Base-by-base conservation (phyloP, 2,888 invertebrate genomes). In the Pemphredon lugubris region DNA sequence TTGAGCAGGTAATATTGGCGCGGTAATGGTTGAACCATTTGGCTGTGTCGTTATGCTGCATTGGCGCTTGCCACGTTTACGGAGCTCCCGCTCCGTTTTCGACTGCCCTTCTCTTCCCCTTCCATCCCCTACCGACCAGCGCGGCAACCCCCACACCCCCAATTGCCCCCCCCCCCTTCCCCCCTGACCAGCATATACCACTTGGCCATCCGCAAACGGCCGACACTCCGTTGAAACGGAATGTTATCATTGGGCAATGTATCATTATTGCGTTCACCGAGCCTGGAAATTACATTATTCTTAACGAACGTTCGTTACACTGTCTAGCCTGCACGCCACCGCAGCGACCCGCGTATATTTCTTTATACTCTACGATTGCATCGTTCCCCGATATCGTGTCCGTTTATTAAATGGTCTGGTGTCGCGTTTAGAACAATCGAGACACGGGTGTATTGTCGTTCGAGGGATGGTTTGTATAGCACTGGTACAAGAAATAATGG, bases 1-100 rank as follows among this genome's bases (percentile, higher is more conserved):
- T 83, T 78, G 83, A 84, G 77, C 84, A 83, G 84, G 83, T 85
- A 87, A 88, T 87, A 86, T 86, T 79, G 84, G 78, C 79, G 76
- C 77, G 83, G 79, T 82, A 85, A 84, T 80, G 81, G 84, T 79
- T 75, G 80, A 77, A 82, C 83, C 85, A 84, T 86, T 87, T 83
- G 83, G 83, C 79, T 82, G 81, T 83, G 83, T 81, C 81, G 83
- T 85, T 86, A 85, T 83, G 81, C 84, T 77, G 83, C 83, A 85
- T 84, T 81, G 85, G 80, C 84, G 84, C 79, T 83, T 80, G 83
- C 77, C 79, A 81, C 83, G 81, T 83, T 83, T 80, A 84, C 84
- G 81, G 68, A 79, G 75, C 72, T 71, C 73, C 77, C 74, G 73
- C 65, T 76, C 76, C 80, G 81, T 83, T 84, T 78, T 71, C 80